phyloP scores from a whole-genome alignment of 2,113 vertebrate genomes.

The Pontoporia blainvillei region DNA sequence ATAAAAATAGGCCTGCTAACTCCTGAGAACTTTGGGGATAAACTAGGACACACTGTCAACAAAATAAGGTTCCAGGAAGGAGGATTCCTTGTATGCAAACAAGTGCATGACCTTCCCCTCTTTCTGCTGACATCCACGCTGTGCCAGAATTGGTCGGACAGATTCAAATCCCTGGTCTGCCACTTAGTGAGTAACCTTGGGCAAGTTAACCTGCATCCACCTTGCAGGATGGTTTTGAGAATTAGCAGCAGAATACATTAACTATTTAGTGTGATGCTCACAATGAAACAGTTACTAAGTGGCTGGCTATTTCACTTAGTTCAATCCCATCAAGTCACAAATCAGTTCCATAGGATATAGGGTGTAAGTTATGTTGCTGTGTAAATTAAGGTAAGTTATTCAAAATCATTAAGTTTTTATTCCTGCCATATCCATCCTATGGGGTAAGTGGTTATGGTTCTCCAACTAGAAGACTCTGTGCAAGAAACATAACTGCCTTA shows the following conservation, averaged over 20 bases:
- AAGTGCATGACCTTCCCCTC: neutral
- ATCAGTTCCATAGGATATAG: neutral
- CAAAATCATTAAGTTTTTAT: neutral
- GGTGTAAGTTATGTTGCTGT: neutral
- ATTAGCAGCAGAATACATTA: neutral
- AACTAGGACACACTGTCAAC: neutral
- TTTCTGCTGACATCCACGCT: neutral
- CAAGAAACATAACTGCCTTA: neutral
- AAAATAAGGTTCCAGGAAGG: neutral
- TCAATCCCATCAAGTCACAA: neutral
- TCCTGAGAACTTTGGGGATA: neutral
- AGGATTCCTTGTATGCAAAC: neutral
- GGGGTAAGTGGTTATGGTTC: neutral
- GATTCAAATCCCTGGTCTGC: conserved; percentile 30
- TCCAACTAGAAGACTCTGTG: neutral
- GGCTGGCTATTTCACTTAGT: neutral
- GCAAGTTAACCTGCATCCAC: neutral
- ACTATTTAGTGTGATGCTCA: neutral
- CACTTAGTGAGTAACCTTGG: conserved; percentile 34
- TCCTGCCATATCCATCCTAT: neutral
- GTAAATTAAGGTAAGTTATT: neutral
- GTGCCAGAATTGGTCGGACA: neutral
- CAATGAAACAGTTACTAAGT: neutral
- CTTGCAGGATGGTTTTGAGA: neutral
- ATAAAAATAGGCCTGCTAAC: neutral